Evolutionary conservation across 2,797 vertebrate species (phyloP).

Genomic region (Malurus leucopterus): DNA sequence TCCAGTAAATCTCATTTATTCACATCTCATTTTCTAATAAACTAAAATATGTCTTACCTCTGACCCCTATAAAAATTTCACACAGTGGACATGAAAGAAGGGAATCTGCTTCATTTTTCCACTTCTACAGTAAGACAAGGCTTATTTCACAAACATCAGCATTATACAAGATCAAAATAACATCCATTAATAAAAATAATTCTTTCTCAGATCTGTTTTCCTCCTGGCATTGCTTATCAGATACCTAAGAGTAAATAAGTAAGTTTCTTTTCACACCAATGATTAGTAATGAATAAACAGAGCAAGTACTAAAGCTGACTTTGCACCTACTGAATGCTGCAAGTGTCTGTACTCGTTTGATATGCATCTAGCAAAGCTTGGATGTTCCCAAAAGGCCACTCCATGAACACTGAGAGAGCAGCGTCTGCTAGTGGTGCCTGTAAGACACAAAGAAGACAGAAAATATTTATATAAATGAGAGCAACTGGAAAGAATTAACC

Average conservation of each 20-base stretch:
- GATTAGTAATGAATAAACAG: constrained; percentile 83
- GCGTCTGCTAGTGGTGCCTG: constrained; percentile 99
- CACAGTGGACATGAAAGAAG: neutral
- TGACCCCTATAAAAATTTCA: neutral
- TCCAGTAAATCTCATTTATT: constrained; percentile 2
- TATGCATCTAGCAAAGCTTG: constrained; percentile 99
- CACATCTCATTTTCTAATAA: constrained; percentile 2
- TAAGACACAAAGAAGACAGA: constrained; percentile 71
- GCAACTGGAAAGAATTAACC: neutral
- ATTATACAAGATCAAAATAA: neutral
- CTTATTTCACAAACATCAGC: constrained; percentile 13
- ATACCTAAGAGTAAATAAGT: constrained; percentile 44
- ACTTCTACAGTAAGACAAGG: neutral
- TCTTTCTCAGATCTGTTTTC: neutral
- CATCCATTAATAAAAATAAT: neutral
- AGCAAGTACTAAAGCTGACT: constrained; percentile 89
- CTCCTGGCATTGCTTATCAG: neutral
- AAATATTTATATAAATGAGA: constrained; percentile 53
- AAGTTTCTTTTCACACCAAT: constrained; percentile 24
- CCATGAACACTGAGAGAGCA: constrained; percentile 97
- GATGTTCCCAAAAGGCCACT: constrained; percentile 98
- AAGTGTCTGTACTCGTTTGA: constrained; percentile 99
- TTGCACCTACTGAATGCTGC: constrained; percentile 99
- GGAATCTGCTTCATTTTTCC: neutral
- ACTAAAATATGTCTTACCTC: neutral